Evolutionary conservation across 2,888 invertebrate genomes (phyloP), one percentile per base, ranked within the genome.

Genomic region (Lepidocyrtoides sp.): DNA sequence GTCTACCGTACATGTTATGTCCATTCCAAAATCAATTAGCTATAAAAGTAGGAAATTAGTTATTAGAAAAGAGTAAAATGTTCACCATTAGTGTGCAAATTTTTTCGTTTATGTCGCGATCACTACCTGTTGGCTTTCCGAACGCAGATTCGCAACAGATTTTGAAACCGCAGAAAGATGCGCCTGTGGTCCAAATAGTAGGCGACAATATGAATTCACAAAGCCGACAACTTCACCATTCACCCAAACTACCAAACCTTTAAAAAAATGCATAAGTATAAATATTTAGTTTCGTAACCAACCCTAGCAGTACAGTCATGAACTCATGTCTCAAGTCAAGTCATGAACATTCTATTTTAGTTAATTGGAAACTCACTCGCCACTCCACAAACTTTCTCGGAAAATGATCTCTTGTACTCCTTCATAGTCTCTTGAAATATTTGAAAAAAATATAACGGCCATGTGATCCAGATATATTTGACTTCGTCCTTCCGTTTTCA

Each of bases 1-100:
- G 95, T 99, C 98, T 94, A 99, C 96, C 95, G 98, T 98, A 95
- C 98, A 99, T 93, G 97, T 97, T 90, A 99, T 96, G 96, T 99
- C 99, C 94, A 99, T 96, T 0, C 99, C 99, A 92, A 96, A 96
- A 29, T 95, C 95, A 84, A 96, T 95, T 79, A 97, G 94, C 96
- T 96, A 95, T 60, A 94, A 94, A 48, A 79, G 77, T 75, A 7
- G n/a, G 14, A 89, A 89, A 66, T 10, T 63, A 63, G 8, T 20
- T 26, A n/a, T n/a, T n/a, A n/a, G 63, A 17, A 57, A 57, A 41
- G 10, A 41, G 41, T 10, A 17, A n/a, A n/a, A n/a, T n/a, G n/a
- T n/a, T n/a, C n/a, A n/a, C n/a, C n/a, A n/a, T n/a, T n/a, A n/a
- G n/a, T n/a, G n/a, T n/a, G n/a, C n/a, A n/a, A n/a, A 36, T 36